Percentiles rank a stretch among this genome's conserved stretches.
Conservation (phyloP, 1,140 invertebrate species). For the Macrocentrus cingulum region DNA sequence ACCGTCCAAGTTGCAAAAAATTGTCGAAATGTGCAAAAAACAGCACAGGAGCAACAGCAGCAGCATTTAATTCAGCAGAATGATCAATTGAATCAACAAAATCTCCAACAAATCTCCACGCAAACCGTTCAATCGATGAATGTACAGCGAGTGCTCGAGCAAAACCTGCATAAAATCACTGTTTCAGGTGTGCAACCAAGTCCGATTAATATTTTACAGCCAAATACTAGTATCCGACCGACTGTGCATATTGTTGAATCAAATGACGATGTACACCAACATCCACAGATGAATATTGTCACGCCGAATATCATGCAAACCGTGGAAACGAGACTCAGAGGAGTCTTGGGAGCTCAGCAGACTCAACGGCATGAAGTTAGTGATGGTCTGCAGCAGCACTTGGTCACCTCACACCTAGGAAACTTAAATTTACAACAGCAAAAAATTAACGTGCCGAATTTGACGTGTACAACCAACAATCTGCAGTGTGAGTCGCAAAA, state of each 20-base stretch:
- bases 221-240: conserved; percentile 34
- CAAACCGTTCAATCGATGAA: conserved; percentile 53
- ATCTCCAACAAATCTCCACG: conserved; percentile 49
- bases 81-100: conserved; percentile 37
- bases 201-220: conserved; percentile 43
- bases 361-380: conserved; percentile 39
- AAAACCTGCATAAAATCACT: conserved; percentile 44
- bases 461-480: conserved; percentile 10
- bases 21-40: conserved; percentile 7
- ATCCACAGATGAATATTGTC: conserved; percentile 44
- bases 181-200: conserved; percentile 40
- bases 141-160: conserved; percentile 51
- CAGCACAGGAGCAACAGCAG: conserved; percentile 4
- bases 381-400: conserved; percentile 8
- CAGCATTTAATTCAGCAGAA: conserved; percentile 33
- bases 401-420: conserved; percentile 31
- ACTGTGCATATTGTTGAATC: conserved; percentile 45
- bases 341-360: conserved; percentile 28
- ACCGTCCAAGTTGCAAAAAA: not conserved
- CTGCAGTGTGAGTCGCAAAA: conserved; percentile 29
- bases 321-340: conserved; percentile 42
- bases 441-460: conserved; percentile 14
- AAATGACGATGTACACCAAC: conserved; percentile 44
- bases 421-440: conserved; percentile 33
- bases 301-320: conserved; percentile 39